These are phyloP conservation scores for Syngnathus typhle DNA, from an alignment of 2,113 vertebrate species.

Conservation along the genomic window DNA sequence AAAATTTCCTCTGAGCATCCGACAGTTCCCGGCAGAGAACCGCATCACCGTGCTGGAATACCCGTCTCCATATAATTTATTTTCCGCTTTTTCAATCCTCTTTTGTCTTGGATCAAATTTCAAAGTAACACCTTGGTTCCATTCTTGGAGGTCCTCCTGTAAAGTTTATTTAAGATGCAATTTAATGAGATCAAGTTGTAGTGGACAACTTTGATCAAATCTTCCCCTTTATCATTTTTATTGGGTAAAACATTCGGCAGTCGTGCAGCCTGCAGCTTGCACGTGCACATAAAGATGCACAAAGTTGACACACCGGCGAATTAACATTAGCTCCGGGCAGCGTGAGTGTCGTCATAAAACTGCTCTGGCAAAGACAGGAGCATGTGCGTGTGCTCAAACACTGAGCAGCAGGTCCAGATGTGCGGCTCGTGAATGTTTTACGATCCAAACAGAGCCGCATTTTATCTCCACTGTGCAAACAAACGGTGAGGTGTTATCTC, in stretches of 20 bases:
- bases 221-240: not conserved
- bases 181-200: not conserved
- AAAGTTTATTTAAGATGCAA: not conserved
- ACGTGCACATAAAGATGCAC: constrained; percentile 12
- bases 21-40: no score
- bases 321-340: constrained; percentile 24
- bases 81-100: no score
- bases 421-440: constrained; percentile 15
- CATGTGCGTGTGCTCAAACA: constrained; percentile 28
- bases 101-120: no score
- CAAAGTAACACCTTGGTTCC: no score
- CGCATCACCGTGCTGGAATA: no score
- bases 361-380: constrained; percentile 32
- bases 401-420: constrained; percentile 24
- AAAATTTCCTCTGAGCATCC: no score
- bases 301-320: constrained; percentile 1
- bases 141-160: no score
- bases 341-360: constrained; percentile 16
- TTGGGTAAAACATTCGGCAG: not conserved
- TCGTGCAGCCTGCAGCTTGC: not conserved
- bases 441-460: constrained; percentile 12
- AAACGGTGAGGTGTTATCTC: not conserved
- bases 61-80: no score
- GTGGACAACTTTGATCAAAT: not conserved
- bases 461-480: constrained; percentile 15